Conservation (phyloP, 2,888 invertebrate genomes). For the Pseudococcus longispinus region DNA sequence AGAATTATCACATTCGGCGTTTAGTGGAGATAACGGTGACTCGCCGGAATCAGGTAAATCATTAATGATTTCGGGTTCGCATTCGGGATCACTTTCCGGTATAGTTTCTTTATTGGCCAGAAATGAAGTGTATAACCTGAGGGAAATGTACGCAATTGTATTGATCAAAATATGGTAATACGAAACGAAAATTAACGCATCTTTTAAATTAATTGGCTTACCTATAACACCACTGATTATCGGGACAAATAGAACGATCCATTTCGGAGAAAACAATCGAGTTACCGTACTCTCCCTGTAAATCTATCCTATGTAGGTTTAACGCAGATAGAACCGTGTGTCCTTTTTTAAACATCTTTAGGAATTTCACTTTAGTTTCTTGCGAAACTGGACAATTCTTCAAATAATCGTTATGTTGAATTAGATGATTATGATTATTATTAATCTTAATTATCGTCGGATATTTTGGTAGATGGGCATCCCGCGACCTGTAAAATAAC, state of each 20-base stretch:
- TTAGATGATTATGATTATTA: slow-evolving; percentile 18
- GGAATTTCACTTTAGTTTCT: slow-evolving; percentile 27
- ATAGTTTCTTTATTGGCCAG: background rate
- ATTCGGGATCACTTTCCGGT: background rate
- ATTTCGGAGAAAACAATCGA: background rate
- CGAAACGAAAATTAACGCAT: too few relatives aligned
- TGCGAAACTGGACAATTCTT: background rate
- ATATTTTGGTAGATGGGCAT: background rate
- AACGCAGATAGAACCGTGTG: background rate
- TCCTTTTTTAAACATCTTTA: slow-evolving; percentile 7
- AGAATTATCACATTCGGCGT: background rate
- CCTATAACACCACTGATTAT: slow-evolving; percentile 49
- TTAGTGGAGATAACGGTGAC: background rate
- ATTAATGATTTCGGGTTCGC: background rate
- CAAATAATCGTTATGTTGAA: background rate
- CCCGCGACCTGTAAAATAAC: background rate
- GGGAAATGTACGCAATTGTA: background rate
- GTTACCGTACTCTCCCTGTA: slow-evolving; percentile 1
- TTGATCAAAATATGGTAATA: background rate
- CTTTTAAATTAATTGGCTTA: background rate
- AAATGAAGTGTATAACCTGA: background rate
- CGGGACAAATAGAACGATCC: slow-evolving; percentile 37
- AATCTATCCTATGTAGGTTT: slow-evolving; percentile 26
- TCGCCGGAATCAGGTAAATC: background rate
- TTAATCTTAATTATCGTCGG: slow-evolving; percentile 8